phyloP scores from a whole-genome alignment of 2,113 vertebrate species.

The Paradoxurus hermaphroditus region DNA sequence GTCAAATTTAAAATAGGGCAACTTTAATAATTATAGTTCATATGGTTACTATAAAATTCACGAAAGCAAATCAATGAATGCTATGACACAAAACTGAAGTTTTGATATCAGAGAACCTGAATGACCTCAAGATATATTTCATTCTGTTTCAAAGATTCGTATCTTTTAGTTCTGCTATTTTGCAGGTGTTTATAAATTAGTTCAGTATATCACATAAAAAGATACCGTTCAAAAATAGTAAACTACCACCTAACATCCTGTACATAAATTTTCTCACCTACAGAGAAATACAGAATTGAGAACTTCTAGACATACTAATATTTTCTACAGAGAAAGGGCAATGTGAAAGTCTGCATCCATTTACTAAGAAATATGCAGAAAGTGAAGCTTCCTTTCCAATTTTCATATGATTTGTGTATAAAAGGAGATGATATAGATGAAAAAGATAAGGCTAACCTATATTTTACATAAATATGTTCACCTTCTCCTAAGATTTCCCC shows the following conservation, averaged over 20 bases:
- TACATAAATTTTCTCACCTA: neutral
- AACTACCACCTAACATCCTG: neutral
- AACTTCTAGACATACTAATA: neutral
- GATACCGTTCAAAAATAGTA: neutral
- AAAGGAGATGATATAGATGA: neutral
- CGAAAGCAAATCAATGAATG: conserved; percentile 49
- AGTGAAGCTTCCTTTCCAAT: neutral
- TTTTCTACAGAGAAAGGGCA: neutral
- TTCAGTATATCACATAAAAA: neutral
- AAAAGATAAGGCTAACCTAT: neutral
- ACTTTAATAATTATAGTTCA: conserved; percentile 68
- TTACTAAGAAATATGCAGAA: neutral
- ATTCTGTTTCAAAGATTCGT: neutral
- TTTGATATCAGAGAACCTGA: neutral
- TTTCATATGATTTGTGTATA: neutral
- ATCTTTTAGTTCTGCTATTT: conserved; percentile 14
- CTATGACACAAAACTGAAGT: conserved; percentile 72
- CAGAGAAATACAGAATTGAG: neutral
- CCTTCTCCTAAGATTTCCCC: neutral
- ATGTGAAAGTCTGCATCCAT: neutral
- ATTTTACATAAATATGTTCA: neutral
- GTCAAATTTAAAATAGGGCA: conserved; percentile 71
- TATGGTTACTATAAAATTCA: conserved; percentile 73
- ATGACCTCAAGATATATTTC: neutral
- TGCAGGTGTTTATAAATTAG: neutral